These are phyloP conservation scores for Scaptomyza flava DNA, from an alignment of 2,888 invertebrate species.

Conservation along the genomic window DNA sequence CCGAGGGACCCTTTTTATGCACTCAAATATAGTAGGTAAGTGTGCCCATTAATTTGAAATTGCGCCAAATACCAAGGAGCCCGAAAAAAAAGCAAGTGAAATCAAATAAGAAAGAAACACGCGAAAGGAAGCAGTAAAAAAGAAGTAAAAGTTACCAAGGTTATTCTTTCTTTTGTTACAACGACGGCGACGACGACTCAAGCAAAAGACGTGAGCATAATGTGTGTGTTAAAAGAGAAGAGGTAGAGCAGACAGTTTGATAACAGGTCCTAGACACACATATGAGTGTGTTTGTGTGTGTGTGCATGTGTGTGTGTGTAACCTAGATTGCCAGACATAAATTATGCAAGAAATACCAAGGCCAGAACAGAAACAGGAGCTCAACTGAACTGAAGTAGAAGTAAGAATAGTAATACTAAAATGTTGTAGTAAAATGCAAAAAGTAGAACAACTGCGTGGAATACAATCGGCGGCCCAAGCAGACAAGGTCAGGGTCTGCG, in stretches of 20 bases:
- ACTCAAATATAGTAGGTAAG: conserved; percentile 46
- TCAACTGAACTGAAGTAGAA: conserved; percentile 2
- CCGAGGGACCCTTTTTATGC: conserved; percentile 13
- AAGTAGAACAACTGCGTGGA: background rate
- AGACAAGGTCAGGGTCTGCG: conserved; percentile 53
- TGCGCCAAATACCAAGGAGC: conserved; percentile 67
- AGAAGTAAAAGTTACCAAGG: conserved; percentile 35
- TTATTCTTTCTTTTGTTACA: conserved; percentile 1
- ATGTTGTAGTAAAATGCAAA: background rate
- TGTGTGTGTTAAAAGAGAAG: conserved; percentile 26
- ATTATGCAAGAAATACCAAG: conserved; percentile 72
- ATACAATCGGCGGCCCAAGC: conserved; percentile 1
- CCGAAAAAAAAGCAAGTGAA: conserved; percentile 11
- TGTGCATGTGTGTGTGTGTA: conserved; percentile 54
- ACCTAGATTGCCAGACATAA: conserved; percentile 77
- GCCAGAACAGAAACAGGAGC: conserved; percentile 10
- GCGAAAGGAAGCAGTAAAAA: conserved; percentile 34
- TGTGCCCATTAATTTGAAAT: conserved; percentile 70
- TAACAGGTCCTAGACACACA: conserved; percentile 52
- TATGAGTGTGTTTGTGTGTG: conserved; percentile 34
- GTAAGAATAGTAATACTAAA: background rate
- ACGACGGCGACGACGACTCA: conserved; percentile 1
- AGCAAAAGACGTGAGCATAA: conserved; percentile 65
- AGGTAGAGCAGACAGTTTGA: conserved; percentile 37
- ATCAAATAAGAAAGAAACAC: conserved; percentile 38